phyloP scores from a whole-genome alignment of 2,888 invertebrate species.

The Philereme transversata region DNA sequence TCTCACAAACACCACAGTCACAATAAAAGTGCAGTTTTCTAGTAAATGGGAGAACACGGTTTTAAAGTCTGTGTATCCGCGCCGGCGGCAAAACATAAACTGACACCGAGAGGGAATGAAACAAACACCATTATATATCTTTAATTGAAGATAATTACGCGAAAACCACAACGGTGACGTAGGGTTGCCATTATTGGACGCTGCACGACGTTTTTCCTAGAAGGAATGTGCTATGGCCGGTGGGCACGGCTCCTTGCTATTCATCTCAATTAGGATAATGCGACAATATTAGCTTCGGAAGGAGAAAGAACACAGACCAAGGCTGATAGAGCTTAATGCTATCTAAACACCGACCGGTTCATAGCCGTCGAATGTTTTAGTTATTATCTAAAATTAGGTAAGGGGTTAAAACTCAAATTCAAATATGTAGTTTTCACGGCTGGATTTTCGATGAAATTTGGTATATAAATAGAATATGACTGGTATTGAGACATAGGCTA shows the following conservation, averaged over 20 bases:
- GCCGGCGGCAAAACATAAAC: conserved; percentile 53
- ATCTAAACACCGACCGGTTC: too few relatives aligned
- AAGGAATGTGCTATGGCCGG: conserved; percentile 39
- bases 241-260: conserved; percentile 46
- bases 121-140: conserved; percentile 71
- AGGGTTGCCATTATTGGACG: conserved; percentile 47
- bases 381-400: too few relatives aligned
- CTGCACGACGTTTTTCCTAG: conserved; percentile 51
- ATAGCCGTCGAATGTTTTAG: too few relatives aligned
- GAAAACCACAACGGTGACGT: conserved; percentile 68
- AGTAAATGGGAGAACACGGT: conserved; percentile 14
- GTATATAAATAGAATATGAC: too few relatives aligned
- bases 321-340: too few relatives aligned
- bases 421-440: too few relatives aligned
- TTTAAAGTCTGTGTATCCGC: conserved; percentile 34
- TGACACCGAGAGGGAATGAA: conserved; percentile 53
- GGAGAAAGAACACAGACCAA: too few relatives aligned
- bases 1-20: conserved; percentile 10
- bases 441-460: too few relatives aligned
- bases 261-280: conserved; percentile 64
- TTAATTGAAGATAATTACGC: conserved; percentile 74
- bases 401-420: too few relatives aligned
- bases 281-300: conserved; percentile 37
- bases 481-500: too few relatives aligned
- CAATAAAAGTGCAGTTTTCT: conserved; percentile 3